Evolutionary conservation across 1,140 invertebrate genomes (phyloP), one percentile per base, ranked within the genome.

Genomic region (Metopolophium dirhodum): DNA sequence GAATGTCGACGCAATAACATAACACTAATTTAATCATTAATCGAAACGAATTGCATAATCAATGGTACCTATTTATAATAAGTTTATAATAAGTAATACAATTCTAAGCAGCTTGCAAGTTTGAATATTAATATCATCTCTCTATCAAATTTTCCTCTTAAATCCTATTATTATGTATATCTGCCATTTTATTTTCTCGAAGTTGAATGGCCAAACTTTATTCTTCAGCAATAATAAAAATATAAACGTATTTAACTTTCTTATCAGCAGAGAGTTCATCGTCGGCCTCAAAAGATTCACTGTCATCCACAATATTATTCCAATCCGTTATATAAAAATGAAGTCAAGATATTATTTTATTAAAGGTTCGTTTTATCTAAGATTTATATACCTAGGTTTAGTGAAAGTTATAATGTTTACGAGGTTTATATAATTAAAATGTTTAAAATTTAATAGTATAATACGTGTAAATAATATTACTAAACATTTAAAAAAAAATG

Each of bases 291-390:
- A n/a, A 68, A 68, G 30, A 68, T 4, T 11, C 30, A 68, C 30
- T n/a, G 30, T 7, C 14, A n/a, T 77, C n/a, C 26, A 30, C 8
- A 30, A 30, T 18, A 51, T 30, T 30, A 30, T 30, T 61, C 26
- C 9, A 68, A 68, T 68, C 14, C 30, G 30, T n/a, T 68, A n/a
- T 7, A 68, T 68, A 0, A 8, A n/a, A 68, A 68, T 68, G 14
- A n/a, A 68, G 30, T 68, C n/a, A 77, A 77, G n/a, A 77, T 77
- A 77, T 68, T n/a, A 68, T 77, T 77, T 77, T 20, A n/a, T 77
- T 77, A 18, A 68, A 68, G 3, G 6, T 68, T 68, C 14, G 14
- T 68, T 68, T n/a, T 68, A 18, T 68, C 4, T n/a, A 18, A 11
- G 30, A 18, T n/a, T 4, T 68, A 68, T 68, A 68, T 6, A 68